phyloP scores from a whole-genome alignment of 2,888 invertebrate species.

The Cataglyphis livida region DNA sequence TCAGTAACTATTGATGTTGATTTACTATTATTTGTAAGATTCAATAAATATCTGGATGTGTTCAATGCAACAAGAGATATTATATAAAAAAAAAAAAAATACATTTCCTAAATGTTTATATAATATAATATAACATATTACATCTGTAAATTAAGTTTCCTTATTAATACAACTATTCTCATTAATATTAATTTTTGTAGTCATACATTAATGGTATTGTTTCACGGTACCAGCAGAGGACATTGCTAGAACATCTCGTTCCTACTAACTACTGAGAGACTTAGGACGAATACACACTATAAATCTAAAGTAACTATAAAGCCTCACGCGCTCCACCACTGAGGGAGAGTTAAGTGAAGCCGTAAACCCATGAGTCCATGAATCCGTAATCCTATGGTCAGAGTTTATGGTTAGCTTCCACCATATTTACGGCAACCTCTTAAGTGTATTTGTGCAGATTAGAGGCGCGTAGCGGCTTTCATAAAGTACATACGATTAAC shows the following conservation, averaged over 20 bases:
- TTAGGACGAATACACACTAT: conserved; percentile 53
- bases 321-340: conserved; percentile 44
- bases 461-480: conserved; percentile 47
- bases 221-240: conserved; percentile 28
- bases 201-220: conserved; percentile 14
- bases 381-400: conserved; percentile 59
- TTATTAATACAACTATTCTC: background rate
- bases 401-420: conserved; percentile 55
- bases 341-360: conserved; percentile 58
- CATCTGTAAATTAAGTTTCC: background rate
- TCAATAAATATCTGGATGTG: background rate
- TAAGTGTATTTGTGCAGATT: conserved; percentile 60
- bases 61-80: background rate
- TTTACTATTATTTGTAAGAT: background rate
- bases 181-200: background rate
- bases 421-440: conserved; percentile 57
- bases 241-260: conserved; percentile 34
- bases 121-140: background rate
- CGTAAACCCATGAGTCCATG: conserved; percentile 58
- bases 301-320: conserved; percentile 57
- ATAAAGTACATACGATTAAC: conserved; percentile 52
- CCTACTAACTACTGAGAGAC: conserved; percentile 49
- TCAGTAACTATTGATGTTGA: background rate
- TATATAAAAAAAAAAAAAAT: background rate
- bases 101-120: background rate